Evolutionary conservation across 2,888 invertebrate genomes (phyloP), one percentile per base, ranked within the genome.

Genomic region (Eucera pruinosa): DNA sequence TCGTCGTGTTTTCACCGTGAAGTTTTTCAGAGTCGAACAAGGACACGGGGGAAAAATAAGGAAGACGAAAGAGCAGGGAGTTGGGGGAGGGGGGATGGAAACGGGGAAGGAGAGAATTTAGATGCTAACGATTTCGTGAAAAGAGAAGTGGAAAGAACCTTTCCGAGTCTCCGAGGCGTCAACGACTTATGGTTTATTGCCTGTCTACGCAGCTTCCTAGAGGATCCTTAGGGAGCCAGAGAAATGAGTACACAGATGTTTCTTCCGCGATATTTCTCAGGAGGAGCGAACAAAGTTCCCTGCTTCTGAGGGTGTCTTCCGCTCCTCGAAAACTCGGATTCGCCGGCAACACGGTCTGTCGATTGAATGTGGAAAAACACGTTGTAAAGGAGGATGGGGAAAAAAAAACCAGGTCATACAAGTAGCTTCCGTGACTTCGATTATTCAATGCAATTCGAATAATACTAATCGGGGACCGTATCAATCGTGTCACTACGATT

Each of bases 171-270:
- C 73, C 74, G 81, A 77, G 84, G 80, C 85, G 85, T 82, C 86
- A 84, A 72, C 86, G 85, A 85, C 86, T 85, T 85, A 85, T 86
- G 85, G 86, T 85, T 86, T 85, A 85, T 84, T 82, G 86, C 82
- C 80, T 69, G 86, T 85, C 85, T 79, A 80, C 82, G 64, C 76
- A 23, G 68, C 55, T 61, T 52, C 66, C 60, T 58, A 58, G 74
- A 80, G 68, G 64, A 82, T 84, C 78, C 84, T 76, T 54, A 41
- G 84, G 86, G 78, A 82, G 69, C 71, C 64, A 67, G 82, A 84
- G 80, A 79, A 84, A 84, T 76, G 82, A 84, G 80, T 77, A 77
- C 86, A 86, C 82, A 84, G 85, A 86, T 86, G 86, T 86, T 86
- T 67, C 76, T 74, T 74, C 79, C 78, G 77, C 76, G 86, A 78